phyloP scores from a whole-genome alignment of 2,888 invertebrate species.

The Tupiocoris notatus region DNA sequence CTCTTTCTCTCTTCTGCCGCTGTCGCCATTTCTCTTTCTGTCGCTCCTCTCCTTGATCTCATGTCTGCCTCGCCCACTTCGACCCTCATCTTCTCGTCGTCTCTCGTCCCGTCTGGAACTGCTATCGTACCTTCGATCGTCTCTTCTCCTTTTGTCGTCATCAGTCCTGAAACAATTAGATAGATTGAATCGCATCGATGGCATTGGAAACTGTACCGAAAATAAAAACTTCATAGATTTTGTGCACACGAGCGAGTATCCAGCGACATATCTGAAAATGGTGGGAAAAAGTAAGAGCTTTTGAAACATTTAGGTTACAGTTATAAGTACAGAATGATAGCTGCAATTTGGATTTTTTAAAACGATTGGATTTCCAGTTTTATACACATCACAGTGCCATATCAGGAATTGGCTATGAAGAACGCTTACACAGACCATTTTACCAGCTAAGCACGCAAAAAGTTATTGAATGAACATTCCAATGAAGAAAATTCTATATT shows the following conservation, averaged over 20 bases:
- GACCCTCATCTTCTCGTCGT: conserved; percentile 49
- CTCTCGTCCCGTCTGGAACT: conserved; percentile 26
- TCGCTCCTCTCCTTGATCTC: conserved; percentile 59
- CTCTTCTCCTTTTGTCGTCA: conserved; percentile 20
- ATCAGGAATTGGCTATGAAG: too few relatives aligned
- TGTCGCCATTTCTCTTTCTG: conserved; percentile 51
- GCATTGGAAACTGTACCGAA: background rate
- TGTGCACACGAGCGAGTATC: background rate
- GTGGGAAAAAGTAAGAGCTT: too few relatives aligned
- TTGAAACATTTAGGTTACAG: too few relatives aligned
- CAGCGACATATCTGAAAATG: background rate
- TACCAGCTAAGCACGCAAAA: too few relatives aligned
- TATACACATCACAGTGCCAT: too few relatives aligned
- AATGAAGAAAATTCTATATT: too few relatives aligned
- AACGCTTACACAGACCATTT: too few relatives aligned
- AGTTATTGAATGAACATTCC: too few relatives aligned
- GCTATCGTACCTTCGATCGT: conserved; percentile 25
- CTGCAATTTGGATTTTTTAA: too few relatives aligned
- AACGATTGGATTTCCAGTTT: too few relatives aligned
- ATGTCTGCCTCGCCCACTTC: conserved; percentile 51
- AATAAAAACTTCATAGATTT: background rate
- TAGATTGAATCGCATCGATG: background rate
- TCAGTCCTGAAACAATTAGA: background rate
- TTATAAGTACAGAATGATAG: too few relatives aligned
- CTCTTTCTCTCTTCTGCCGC: conserved; percentile 17